Conservation (phyloP, 2,888 invertebrate species). For the Harmothoe impar region DNA sequence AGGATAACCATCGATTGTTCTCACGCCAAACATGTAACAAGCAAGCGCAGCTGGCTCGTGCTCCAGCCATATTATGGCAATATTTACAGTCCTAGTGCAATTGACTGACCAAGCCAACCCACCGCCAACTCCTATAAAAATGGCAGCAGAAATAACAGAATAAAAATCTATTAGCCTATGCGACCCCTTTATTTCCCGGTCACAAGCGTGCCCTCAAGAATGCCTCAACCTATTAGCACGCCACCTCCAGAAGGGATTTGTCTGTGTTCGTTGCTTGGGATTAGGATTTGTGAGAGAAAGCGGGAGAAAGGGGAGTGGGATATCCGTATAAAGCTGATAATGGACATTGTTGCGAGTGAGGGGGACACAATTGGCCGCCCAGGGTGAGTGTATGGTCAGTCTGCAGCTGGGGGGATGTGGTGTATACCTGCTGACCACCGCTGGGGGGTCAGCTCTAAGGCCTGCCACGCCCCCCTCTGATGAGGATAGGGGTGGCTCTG, state of each 20-base stretch:
- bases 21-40: slow-evolving; percentile 33
- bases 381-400: slow-evolving; percentile 4
- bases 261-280: not conserved
- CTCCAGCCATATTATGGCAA: not conserved
- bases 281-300: not conserved
- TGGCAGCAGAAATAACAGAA: no score
- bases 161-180: no score
- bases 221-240: slow-evolving; percentile 3
- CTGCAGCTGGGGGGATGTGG: not conserved
- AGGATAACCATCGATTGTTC: slow-evolving; percentile 18
- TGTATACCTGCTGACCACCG: not conserved
- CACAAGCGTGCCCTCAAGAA: not conserved
- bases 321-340: not conserved
- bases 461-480: not conserved
- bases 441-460: not conserved
- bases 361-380: slow-evolving; percentile 22
- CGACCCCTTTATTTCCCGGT: not conserved
- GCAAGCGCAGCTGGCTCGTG: not conserved
- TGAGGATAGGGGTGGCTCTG: no score
- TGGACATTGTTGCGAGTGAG: not conserved
- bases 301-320: not conserved
- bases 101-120: not conserved
- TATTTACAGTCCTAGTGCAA: slow-evolving; percentile 1
- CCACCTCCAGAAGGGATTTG: not conserved
- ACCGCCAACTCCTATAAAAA: not conserved